phyloP scores from a whole-genome alignment of 1,140 invertebrate genomes.

The Drosophila tropicalis region DNA sequence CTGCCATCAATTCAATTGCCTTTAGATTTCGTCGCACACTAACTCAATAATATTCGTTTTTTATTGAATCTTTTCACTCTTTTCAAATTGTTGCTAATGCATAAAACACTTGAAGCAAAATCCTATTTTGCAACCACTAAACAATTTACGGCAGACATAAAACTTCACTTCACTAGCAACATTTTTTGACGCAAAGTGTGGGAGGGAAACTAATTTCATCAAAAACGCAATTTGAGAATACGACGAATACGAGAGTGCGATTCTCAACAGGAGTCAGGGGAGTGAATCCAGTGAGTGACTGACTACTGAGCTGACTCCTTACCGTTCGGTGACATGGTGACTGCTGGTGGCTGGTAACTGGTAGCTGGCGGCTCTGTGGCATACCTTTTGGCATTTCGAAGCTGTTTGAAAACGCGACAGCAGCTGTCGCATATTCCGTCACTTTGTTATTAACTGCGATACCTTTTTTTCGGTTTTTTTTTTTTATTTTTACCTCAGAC shows the following conservation, averaged over 20 bases:
- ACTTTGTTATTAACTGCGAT: slow-evolving; percentile 74
- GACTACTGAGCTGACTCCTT: slow-evolving; percentile 37
- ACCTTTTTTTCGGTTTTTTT: slow-evolving; percentile 38
- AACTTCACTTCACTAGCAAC: slow-evolving; percentile 15
- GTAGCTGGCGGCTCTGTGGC: slow-evolving; percentile 34
- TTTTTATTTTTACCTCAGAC: slow-evolving; percentile 34
- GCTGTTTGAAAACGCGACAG: slow-evolving; percentile 75
- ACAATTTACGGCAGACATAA: slow-evolving; percentile 17
- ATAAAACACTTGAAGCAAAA: slow-evolving; percentile 9
- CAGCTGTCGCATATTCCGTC: slow-evolving; percentile 71
- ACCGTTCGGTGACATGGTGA: slow-evolving; percentile 53
- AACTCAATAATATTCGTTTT: slow-evolving; percentile 5
- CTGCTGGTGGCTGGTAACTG: slow-evolving; percentile 45
- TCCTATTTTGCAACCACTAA: slow-evolving; percentile 14
- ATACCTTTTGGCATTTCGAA: slow-evolving; percentile 77
- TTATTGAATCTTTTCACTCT: not conserved
- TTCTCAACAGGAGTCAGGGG: not conserved
- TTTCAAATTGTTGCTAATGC: slow-evolving; percentile 15
- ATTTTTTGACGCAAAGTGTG: slow-evolving; percentile 25
- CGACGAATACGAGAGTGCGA: slow-evolving; percentile 22
- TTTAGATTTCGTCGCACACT: not conserved
- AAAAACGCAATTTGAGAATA: slow-evolving; percentile 67
- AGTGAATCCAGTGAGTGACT: slow-evolving; percentile 21
- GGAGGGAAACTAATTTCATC: slow-evolving; percentile 58
- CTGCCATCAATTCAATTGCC: too few relatives aligned